A percentile compares a stretch with the other conserved stretches of the same genome.
phyloP scores from a whole-genome alignment of 2,797 vertebrate species.

The Distichodus sexfasciatus region DNA sequence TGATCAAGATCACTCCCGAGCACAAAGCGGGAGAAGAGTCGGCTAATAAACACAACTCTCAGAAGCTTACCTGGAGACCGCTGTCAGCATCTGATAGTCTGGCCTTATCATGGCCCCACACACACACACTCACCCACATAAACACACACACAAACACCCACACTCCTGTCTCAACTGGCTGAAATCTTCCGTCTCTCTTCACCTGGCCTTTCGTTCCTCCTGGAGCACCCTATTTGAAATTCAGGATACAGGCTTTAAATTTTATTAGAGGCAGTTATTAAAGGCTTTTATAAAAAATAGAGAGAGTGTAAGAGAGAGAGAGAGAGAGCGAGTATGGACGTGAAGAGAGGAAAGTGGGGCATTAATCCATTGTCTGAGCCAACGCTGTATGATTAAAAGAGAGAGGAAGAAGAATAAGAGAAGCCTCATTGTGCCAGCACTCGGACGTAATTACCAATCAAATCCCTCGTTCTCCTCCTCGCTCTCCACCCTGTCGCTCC shows the following conservation, averaged over 20 bases:
- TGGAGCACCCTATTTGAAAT: slow-evolving; percentile 48
- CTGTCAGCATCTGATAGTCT: slow-evolving; percentile 39
- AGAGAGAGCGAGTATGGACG: slow-evolving; percentile 5
- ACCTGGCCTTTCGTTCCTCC: slow-evolving; percentile 32
- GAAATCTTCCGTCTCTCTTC: slow-evolving; percentile 28
- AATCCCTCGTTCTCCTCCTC: slow-evolving; percentile 19
- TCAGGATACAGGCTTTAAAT: slow-evolving; percentile 44
- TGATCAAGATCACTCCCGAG: slow-evolving; percentile 47
- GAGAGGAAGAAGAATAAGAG: slow-evolving; percentile 11
- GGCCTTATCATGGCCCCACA: slow-evolving; percentile 40
- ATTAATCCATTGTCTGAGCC: slow-evolving; percentile 52
- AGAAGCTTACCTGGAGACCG: slow-evolving; percentile 39
- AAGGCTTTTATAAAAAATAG: slow-evolving; percentile 36
- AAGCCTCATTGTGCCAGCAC: slow-evolving; percentile 34
- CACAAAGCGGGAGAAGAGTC: slow-evolving; percentile 36
- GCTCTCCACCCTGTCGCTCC: background rate
- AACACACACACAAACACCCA: no score
- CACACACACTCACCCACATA: no score
- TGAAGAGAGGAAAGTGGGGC: slow-evolving; percentile 42
- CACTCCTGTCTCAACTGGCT: slow-evolving; percentile 31
- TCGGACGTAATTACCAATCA: slow-evolving; percentile 54
- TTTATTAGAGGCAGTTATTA: slow-evolving; percentile 52
- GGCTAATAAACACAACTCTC: slow-evolving; percentile 47
- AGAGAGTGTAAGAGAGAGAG: slow-evolving; percentile 7
- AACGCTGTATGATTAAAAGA: slow-evolving; percentile 45